phyloP scores from a whole-genome alignment of 2,888 invertebrate genomes.

The Nemotelus pantherinus region DNA sequence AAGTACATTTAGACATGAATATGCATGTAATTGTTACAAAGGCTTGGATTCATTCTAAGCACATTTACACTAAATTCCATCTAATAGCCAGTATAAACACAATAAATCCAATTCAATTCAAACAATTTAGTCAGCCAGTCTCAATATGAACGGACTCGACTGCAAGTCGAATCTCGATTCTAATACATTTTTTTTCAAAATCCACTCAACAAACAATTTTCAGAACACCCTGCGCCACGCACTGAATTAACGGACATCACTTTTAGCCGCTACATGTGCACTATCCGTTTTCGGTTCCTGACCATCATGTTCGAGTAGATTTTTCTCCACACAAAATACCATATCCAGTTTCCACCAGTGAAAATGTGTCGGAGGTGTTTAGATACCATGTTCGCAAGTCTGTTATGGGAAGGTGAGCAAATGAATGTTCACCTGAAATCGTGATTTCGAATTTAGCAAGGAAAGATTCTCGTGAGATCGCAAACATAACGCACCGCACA shows the following conservation, averaged over 20 bases:
- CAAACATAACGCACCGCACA: background rate
- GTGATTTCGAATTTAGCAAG: constrained; percentile 51
- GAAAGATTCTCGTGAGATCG: constrained; percentile 45
- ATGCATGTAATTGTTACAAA: too few relatives aligned
- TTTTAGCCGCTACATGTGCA: constrained; percentile 21
- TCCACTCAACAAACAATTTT: too few relatives aligned
- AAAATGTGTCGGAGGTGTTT: constrained; percentile 46
- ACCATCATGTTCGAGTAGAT: constrained; percentile 19
- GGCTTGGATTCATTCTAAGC: too few relatives aligned
- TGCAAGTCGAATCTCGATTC: too few relatives aligned
- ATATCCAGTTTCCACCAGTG: constrained; percentile 30
- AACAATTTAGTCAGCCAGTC: too few relatives aligned
- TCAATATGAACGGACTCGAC: too few relatives aligned
- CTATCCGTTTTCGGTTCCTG: constrained; percentile 13
- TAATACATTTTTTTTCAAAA: too few relatives aligned
- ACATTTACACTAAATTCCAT: too few relatives aligned
- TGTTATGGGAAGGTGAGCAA: constrained; percentile 52
- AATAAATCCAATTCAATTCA: too few relatives aligned
- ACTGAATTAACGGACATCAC: background rate
- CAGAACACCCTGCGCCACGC: too few relatives aligned
- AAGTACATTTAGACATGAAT: too few relatives aligned
- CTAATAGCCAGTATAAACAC: too few relatives aligned
- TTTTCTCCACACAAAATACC: constrained; percentile 20
- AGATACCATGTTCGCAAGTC: constrained; percentile 49
- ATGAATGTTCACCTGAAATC: constrained; percentile 51